A percentile compares a stretch with the other conserved stretches of the same genome.
These are phyloP conservation scores for Rhynchophorus ferrugineus DNA, from an alignment of 1,140 invertebrate species.

Conservation along the genomic window DNA sequence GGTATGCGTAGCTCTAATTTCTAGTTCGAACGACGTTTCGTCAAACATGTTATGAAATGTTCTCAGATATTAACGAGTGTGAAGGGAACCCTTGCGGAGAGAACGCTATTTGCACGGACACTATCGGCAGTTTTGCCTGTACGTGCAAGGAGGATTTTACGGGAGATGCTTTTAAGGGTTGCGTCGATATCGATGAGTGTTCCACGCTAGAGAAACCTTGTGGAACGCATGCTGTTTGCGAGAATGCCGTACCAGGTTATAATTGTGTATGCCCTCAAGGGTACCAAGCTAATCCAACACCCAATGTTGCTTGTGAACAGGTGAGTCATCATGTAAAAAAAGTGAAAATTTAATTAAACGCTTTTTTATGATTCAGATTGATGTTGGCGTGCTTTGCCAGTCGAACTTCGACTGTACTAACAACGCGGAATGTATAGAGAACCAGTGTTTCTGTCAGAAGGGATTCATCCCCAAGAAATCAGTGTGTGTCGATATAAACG, in stretches of 20 bases:
- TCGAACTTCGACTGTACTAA: slow-evolving; percentile 87
- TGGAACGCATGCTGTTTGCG: slow-evolving; percentile 77
- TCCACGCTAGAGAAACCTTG: slow-evolving; percentile 71
- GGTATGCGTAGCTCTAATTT: slow-evolving; percentile 26
- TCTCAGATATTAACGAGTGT: slow-evolving; percentile 82
- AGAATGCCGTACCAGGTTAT: slow-evolving; percentile 79
- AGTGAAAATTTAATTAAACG: no score
- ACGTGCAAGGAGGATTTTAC: slow-evolving; percentile 75
- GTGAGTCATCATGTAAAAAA: slow-evolving; percentile 47
- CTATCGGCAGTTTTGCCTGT: slow-evolving; percentile 76
- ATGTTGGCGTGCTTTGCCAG: slow-evolving; percentile 78
- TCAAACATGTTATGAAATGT: slow-evolving; percentile 29
- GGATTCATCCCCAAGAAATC: slow-evolving; percentile 76
- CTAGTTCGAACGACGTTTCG: slow-evolving; percentile 12
- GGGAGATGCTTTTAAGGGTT: slow-evolving; percentile 75
- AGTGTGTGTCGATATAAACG: slow-evolving; percentile 73
- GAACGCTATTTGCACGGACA: slow-evolving; percentile 81
- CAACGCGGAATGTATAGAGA: slow-evolving; percentile 81
- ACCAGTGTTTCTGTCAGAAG: slow-evolving; percentile 83
- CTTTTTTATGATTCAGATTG: no score
- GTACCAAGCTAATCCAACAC: slow-evolving; percentile 71
- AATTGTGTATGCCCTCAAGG: slow-evolving; percentile 84
- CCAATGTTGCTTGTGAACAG: slow-evolving; percentile 80
- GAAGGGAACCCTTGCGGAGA: slow-evolving; percentile 74
- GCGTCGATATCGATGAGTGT: slow-evolving; percentile 90